A percentile compares a stretch with the other conserved stretches of the same genome.
Evolutionary conservation across 1,140 invertebrate genomes (phyloP).

Genomic region (Listronotus bonariensis): DNA sequence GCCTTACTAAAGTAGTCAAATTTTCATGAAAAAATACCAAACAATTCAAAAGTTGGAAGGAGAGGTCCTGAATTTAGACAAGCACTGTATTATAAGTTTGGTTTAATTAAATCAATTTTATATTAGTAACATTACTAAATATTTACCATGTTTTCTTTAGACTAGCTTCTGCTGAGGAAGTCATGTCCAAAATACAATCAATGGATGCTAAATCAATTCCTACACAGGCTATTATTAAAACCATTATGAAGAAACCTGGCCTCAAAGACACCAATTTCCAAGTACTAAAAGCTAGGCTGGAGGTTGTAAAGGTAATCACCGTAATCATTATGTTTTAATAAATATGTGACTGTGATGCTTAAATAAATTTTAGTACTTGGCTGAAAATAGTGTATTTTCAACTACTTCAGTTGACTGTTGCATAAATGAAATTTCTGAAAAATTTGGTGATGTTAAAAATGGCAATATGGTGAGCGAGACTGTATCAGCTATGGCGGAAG

Average conservation of each 20-base stretch:
- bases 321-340: no score
- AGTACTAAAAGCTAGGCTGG: conserved; percentile 83
- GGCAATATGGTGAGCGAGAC: conserved; percentile 70
- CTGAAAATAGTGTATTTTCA: conserved; percentile 75
- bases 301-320: conserved; percentile 66
- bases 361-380: conserved; percentile 59
- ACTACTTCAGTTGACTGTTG: conserved; percentile 75
- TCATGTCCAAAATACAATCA: conserved; percentile 66
- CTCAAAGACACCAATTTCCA: conserved; percentile 93
- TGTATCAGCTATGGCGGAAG: conserved; percentile 76
- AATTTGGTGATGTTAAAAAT: conserved; percentile 85
- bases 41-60: no score
- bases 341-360: background rate
- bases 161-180: conserved; percentile 75
- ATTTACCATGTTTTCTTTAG: conserved; percentile 36
- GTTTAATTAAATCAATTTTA: no score
- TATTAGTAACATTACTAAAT: no score
- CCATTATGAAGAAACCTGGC: conserved; percentile 84
- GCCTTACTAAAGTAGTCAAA: no score
- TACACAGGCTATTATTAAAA: conserved; percentile 76
- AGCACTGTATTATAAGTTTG: no score
- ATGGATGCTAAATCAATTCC: conserved; percentile 68
- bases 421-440: conserved; percentile 80
- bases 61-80: no score
- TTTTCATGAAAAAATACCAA: no score